Percentiles rank a stretch among this genome's conserved stretches.
Conservation (phyloP, 1,140 invertebrate species). For the Aradophagus sp. region DNA sequence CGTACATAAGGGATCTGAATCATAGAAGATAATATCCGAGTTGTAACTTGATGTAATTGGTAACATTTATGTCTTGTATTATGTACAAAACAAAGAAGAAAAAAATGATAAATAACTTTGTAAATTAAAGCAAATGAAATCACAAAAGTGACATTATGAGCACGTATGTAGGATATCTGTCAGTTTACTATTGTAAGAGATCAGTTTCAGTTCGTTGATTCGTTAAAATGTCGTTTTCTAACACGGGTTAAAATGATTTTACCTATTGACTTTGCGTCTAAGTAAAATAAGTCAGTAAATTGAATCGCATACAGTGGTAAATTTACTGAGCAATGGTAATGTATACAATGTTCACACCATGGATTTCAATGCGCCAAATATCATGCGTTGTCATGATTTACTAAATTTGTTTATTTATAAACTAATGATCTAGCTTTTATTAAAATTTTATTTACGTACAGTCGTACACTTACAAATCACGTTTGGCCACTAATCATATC, state of each 20-base stretch:
- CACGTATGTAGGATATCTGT: too few species aligned
- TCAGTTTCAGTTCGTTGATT: too few species aligned
- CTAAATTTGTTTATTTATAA: conserved; percentile 24
- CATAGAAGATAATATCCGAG: too few species aligned
- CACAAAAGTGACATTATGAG: too few species aligned
- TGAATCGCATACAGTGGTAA: background rate
- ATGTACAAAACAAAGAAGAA: too few species aligned
- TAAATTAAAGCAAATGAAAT: too few species aligned
- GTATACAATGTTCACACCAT: background rate
- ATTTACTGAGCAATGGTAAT: conserved; percentile 22
- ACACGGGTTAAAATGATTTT: conserved; percentile 2
- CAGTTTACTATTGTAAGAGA: too few species aligned
- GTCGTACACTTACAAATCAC: conserved; percentile 21
- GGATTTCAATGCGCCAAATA: conserved; percentile 7
- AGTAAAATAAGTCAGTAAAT: background rate
- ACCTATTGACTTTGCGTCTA: background rate
- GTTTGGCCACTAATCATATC: conserved; percentile 14
- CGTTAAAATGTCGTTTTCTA: too few species aligned
- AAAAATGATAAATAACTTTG: too few species aligned
- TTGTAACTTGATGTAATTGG: too few species aligned
- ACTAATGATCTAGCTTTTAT: conserved; percentile 23
- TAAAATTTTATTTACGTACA: conserved; percentile 11
- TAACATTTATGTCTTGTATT: too few species aligned
- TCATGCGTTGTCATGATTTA: conserved; percentile 15
- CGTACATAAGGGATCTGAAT: too few species aligned